Evolutionary conservation across 1,140 invertebrate genomes (phyloP), one percentile per base, ranked within the genome.

Genomic region (Pogonus chalceus): DNA sequence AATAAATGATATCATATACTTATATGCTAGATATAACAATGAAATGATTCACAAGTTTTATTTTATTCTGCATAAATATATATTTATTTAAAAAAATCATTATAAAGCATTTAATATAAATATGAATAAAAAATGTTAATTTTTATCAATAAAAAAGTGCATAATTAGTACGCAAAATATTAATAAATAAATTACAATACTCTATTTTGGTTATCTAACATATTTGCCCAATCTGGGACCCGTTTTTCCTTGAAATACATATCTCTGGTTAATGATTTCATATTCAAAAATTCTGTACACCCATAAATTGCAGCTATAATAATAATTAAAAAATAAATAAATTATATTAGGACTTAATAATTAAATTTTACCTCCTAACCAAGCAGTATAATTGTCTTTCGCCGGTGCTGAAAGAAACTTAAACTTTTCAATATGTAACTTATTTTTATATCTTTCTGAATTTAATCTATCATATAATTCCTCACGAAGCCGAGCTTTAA

Each of bases 371-470:
- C 81, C 87, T 66, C 90, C 90, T 10, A 92, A 70, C 91, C 91
- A 94, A 22, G 83, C 79, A 3, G 84, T 81, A 65, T 85, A 93
- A 73, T 95, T 95, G 50, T 87, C 82, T 65, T 89, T 87, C 35
- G 81, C 82, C 3, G 90, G 89, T 20, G 83, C 72, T 12, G 74
- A 74, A 64, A 92, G 89, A 64, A 92, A 87, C 66, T 84, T 84
- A 60, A 91, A 87, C n/a, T 69, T 74, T 55, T 79, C 72, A 14
- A 89, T 65, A 58, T 79, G 78, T 20, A 90, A 71, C 56, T 79
- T 76, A 0, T 79, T 69, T 9, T 75, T 72, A 65, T 92, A 91
- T 18, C 77, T 62, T 21, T 78, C 71, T 49, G 78, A 78, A n/a
- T 79, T 70, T 0, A 84, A 59, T 4, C 90, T 71, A 58, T 77